phyloP scores from a whole-genome alignment of 2,797 vertebrate species.

The Xenentodon cancila region DNA sequence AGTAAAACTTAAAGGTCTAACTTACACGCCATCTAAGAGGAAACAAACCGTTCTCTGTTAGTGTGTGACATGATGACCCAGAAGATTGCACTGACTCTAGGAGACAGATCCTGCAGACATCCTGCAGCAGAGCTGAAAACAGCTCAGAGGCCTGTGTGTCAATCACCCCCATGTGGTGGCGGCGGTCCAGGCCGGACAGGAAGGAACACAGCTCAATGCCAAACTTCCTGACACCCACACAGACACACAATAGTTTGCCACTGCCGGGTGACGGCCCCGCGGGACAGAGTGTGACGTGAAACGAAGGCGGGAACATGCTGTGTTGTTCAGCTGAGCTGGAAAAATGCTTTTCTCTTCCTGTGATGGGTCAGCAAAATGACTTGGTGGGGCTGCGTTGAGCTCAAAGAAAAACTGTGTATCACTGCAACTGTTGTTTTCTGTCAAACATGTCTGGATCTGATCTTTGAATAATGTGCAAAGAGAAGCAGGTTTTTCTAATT shows the following conservation, averaged over 20 bases:
- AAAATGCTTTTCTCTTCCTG: conserved; percentile 51
- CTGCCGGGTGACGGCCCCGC: conserved; percentile 29
- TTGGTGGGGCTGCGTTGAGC: too few relatives aligned
- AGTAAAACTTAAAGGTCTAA: conserved; percentile 8
- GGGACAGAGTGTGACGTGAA: conserved; percentile 38
- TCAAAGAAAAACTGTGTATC: too few relatives aligned
- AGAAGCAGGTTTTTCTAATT: too few relatives aligned
- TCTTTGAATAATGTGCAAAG: background rate
- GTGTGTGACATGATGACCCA: conserved; percentile 44
- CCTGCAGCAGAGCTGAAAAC: conserved; percentile 56
- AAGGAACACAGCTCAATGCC: conserved; percentile 74
- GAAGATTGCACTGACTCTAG: conserved; percentile 20
- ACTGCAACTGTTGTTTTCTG: background rate
- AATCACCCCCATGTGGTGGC: conserved; percentile 57
- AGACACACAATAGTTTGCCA: conserved; percentile 67
- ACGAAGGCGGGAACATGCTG: conserved; percentile 40
- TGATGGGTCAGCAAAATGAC: conserved; percentile 42
- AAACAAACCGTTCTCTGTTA: conserved; percentile 27
- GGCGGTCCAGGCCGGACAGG: conserved; percentile 54
- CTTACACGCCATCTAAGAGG: conserved; percentile 8
- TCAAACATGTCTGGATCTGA: background rate
- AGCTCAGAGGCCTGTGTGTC: conserved; percentile 54
- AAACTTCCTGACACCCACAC: conserved; percentile 77
- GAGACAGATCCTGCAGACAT: conserved; percentile 63
- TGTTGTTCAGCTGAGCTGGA: conserved; percentile 48